Conservation (phyloP, 2,888 invertebrate genomes). For the Drosophila kuntzei region DNA sequence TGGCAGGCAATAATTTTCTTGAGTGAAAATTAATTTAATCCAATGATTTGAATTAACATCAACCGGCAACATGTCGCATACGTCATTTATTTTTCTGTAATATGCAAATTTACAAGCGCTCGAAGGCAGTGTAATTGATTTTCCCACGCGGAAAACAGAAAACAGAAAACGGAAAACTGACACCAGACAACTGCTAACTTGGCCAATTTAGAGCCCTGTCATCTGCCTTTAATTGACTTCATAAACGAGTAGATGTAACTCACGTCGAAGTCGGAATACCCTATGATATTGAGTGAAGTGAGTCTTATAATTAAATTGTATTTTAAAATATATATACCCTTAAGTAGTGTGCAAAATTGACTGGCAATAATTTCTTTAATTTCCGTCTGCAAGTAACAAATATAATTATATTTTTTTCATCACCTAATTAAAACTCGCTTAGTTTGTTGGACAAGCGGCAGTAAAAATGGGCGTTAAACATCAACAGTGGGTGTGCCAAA, state of each 20-base stretch:
- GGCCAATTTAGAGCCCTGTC: slow-evolving; percentile 13
- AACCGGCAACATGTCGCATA: slow-evolving; percentile 47
- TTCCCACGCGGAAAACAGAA: slow-evolving; percentile 46
- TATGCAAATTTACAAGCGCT: slow-evolving; percentile 26
- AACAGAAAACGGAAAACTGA: slow-evolving; percentile 16
- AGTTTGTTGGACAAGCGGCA: slow-evolving; percentile 20
- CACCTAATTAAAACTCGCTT: slow-evolving; percentile 61
- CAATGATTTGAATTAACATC: slow-evolving; percentile 61
- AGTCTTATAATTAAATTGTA: background rate
- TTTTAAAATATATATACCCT: background rate
- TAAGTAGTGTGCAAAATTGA: background rate
- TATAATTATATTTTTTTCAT: slow-evolving; percentile 37
- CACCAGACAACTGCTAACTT: slow-evolving; percentile 20
- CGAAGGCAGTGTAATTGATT: slow-evolving; percentile 32
- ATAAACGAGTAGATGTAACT: background rate
- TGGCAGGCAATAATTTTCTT: slow-evolving; percentile 45
- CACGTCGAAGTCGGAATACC: background rate
- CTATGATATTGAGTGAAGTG: background rate
- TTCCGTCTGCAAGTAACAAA: slow-evolving; percentile 42
- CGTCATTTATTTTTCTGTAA: slow-evolving; percentile 27
- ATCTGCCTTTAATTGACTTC: slow-evolving; percentile 22
- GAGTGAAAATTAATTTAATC: slow-evolving; percentile 45
- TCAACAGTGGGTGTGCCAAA: slow-evolving; percentile 38
- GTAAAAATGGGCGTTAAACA: background rate
- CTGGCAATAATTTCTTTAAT: slow-evolving; percentile 42